phyloP scores from a whole-genome alignment of 1,140 invertebrate genomes.

The Chionoecetes opilio region DNA sequence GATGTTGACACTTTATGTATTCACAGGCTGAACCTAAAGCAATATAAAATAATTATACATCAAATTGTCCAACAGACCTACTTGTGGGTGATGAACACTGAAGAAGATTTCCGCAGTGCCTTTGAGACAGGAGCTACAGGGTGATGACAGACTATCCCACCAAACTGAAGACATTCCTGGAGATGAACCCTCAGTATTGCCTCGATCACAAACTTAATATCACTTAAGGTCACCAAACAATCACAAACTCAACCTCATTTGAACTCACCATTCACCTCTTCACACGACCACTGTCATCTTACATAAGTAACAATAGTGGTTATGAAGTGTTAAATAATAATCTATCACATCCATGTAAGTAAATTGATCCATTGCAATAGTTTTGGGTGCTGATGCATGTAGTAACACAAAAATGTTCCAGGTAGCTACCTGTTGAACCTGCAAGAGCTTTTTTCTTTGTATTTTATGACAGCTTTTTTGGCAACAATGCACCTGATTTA shows the following conservation, averaged over 20 bases:
- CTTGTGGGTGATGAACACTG: constrained; percentile 90
- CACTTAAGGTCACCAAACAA: neutral
- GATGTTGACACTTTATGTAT: too few relatives aligned
- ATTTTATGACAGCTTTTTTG: neutral
- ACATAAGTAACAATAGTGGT: constrained; percentile 44
- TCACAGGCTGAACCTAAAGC: too few relatives aligned
- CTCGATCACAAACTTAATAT: constrained; percentile 70
- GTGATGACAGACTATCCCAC: constrained; percentile 92
- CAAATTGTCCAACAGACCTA: constrained; percentile 86
- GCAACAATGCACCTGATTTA: neutral
- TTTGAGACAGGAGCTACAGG: constrained; percentile 88
- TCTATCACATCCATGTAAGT: constrained; percentile 38
- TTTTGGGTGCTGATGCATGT: constrained; percentile 4
- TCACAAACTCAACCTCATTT: too few relatives aligned
- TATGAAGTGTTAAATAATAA: neutral
- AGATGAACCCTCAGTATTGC: constrained; percentile 82
- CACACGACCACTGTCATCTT: neutral
- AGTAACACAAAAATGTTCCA: neutral
- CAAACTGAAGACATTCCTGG: constrained; percentile 85
- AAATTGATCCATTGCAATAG: neutral
- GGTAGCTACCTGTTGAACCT: neutral
- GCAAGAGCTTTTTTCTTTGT: neutral
- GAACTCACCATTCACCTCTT: neutral
- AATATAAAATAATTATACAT: too few relatives aligned
- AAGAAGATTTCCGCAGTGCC: constrained; percentile 88